Conservation (phyloP, 1,140 invertebrate species). For the Brachionus plicatilis region DNA sequence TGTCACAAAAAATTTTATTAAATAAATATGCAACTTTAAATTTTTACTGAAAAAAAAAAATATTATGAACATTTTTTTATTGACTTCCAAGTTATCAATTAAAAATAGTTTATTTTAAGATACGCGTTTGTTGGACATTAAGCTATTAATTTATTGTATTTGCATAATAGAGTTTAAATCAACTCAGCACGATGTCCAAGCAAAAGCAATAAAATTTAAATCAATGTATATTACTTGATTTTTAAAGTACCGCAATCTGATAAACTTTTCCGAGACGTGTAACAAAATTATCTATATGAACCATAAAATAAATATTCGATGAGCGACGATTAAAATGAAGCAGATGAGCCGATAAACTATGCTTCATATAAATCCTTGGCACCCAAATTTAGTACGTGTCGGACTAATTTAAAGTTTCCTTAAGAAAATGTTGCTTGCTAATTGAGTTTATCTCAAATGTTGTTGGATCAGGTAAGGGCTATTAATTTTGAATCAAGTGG, state of each 20-base stretch:
- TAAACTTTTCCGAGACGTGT: background rate
- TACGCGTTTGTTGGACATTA: background rate
- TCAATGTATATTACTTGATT: background rate
- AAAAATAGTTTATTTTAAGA: background rate
- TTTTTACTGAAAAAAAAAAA: too few species aligned
- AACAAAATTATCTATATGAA: background rate
- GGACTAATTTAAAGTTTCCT: background rate
- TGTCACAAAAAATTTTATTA: too few species aligned
- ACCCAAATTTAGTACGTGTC: background rate
- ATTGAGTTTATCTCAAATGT: background rate
- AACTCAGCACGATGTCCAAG: background rate
- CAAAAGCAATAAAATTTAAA: background rate
- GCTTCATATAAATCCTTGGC: background rate
- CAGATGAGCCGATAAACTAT: background rate
- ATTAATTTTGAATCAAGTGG: background rate
- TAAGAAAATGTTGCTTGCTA: background rate
- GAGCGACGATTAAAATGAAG: background rate
- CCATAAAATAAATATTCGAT: background rate
- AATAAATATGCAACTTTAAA: too few species aligned
- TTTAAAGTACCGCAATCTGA: background rate
- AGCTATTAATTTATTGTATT: background rate
- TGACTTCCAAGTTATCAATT: background rate
- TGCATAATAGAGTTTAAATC: background rate
- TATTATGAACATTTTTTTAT: background rate
- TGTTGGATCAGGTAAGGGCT: background rate